phyloP scores from a whole-genome alignment of 2,797 vertebrate genomes.

The Ceyx erithaca region DNA sequence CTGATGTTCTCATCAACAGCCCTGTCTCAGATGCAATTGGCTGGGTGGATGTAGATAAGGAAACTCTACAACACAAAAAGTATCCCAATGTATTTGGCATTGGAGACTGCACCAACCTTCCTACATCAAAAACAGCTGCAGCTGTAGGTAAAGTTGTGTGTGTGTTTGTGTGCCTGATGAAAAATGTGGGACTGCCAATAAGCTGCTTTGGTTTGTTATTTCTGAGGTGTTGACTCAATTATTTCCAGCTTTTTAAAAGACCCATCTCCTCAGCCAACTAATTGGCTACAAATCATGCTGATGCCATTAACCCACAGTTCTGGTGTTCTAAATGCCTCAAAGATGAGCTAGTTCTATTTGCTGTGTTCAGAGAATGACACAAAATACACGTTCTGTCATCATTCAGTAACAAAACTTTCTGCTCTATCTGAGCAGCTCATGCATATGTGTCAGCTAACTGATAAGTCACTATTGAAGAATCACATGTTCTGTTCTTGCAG shows the following conservation, averaged over 20 bases:
- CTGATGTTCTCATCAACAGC: conserved; percentile 84
- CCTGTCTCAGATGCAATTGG: conserved; percentile 84
- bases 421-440: conserved; percentile 17
- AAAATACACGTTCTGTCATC: neutral
- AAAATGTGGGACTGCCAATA: neutral
- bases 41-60: conserved; percentile 93
- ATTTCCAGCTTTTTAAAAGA: neutral
- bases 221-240: neutral
- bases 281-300: neutral
- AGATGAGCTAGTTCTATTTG: neutral
- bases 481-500: neutral
- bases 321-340: neutral
- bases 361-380: neutral
- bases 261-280: neutral
- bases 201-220: neutral
- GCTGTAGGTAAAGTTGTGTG: conserved; percentile 85
- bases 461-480: neutral
- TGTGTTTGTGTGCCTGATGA: neutral
- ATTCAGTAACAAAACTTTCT: neutral
- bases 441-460: neutral
- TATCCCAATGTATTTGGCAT: conserved; percentile 96
- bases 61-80: conserved; percentile 91
- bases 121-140: conserved; percentile 92
- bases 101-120: conserved; percentile 95
- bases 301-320: neutral